Conservation (phyloP, 1,140 invertebrate genomes). For the Micrasema longulum region DNA sequence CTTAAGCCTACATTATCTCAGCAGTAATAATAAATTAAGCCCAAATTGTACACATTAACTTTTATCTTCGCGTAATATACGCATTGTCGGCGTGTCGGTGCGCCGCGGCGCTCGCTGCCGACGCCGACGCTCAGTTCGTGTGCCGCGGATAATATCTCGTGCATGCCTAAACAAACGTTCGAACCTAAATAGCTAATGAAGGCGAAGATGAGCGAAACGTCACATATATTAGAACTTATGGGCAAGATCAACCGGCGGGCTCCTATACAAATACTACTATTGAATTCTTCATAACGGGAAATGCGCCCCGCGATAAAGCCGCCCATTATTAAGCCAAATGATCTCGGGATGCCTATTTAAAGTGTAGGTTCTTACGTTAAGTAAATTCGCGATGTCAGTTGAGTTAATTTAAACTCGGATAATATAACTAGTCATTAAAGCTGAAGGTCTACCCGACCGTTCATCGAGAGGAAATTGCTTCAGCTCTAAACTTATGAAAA, state of each 20-base stretch:
- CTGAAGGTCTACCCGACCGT: not conserved
- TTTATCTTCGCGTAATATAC: slow-evolving; percentile 53
- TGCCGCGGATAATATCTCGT: slow-evolving; percentile 52
- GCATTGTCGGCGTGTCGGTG: slow-evolving; percentile 44
- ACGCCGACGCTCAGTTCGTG: too few relatives aligned
- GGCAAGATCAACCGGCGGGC: slow-evolving; percentile 28
- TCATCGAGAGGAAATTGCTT: not conserved
- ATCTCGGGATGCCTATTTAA: too few relatives aligned
- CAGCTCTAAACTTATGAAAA: slow-evolving; percentile 1
- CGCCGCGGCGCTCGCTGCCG: slow-evolving; percentile 11
- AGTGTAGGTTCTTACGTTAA: too few relatives aligned
- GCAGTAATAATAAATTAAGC: slow-evolving; percentile 55
- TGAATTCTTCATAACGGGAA: slow-evolving; percentile 24
- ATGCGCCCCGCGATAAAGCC: not conserved
- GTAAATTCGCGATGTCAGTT: too few relatives aligned
- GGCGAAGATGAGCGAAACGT: slow-evolving; percentile 52
- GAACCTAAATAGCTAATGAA: slow-evolving; percentile 55
- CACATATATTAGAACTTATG: slow-evolving; percentile 52
- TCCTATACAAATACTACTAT: not conserved
- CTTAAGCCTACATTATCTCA: slow-evolving; percentile 54
- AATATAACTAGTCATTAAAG: too few relatives aligned
- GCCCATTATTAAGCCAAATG: not conserved
- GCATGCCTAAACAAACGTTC: slow-evolving; percentile 54
- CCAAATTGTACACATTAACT: slow-evolving; percentile 55
- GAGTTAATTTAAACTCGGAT: too few relatives aligned